Evolutionary conservation across 2,888 invertebrate species (phyloP).

Genomic region (Agrochola circellaris): DNA sequence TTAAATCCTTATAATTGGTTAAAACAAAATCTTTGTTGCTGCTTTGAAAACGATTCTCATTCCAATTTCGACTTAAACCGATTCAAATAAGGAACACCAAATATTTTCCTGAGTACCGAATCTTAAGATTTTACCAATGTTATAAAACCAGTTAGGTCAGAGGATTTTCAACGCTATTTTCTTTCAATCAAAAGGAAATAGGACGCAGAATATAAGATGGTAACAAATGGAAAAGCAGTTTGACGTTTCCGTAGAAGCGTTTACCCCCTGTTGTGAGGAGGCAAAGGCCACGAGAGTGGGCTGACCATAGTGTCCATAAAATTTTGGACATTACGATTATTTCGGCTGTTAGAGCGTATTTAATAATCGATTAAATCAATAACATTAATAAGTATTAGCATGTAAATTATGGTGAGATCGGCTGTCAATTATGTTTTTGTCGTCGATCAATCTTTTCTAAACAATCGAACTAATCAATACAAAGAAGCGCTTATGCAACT

Average conservation of each 20-base stretch:
- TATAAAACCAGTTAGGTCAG: conserved; percentile 20
- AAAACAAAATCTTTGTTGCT: conserved; percentile 40
- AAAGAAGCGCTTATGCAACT: background rate
- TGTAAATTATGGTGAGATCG: conserved; percentile 32
- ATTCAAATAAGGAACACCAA: conserved; percentile 18
- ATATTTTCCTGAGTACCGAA: conserved; percentile 4
- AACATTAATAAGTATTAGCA: conserved; percentile 44
- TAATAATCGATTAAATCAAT: conserved; percentile 62
- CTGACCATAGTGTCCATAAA: conserved; percentile 55
- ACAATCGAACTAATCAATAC: background rate
- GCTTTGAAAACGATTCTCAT: conserved; percentile 16
- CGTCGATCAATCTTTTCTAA: conserved; percentile 18
- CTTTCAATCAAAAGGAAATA: accelerated
- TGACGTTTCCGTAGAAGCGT: conserved; percentile 69
- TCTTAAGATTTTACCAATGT: conserved; percentile 9
- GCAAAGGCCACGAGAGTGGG: conserved; percentile 67
- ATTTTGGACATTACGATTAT: conserved; percentile 55
- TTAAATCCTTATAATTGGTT: conserved; percentile 64
- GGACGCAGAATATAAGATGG: conserved; percentile 22
- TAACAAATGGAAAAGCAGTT: conserved; percentile 52
- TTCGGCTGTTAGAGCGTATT: conserved; percentile 59
- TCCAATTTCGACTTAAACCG: conserved; percentile 49
- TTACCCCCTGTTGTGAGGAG: conserved; percentile 70
- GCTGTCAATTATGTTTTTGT: conserved; percentile 34
- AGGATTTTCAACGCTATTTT: conserved; percentile 42